phyloP scores from a whole-genome alignment of 2,888 invertebrate genomes.

The Myopa tessellatipennis region DNA sequence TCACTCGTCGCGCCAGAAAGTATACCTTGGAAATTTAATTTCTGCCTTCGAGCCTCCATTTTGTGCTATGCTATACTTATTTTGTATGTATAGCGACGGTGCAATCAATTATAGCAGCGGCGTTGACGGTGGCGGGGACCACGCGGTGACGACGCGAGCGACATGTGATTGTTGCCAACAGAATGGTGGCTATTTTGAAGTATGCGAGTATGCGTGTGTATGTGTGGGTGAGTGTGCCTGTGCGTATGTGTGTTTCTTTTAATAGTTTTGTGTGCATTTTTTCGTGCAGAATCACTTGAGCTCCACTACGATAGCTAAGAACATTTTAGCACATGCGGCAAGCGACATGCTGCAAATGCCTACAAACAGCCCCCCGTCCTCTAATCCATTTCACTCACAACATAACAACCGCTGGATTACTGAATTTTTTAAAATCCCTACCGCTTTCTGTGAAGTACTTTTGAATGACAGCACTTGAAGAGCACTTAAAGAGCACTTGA shows the following conservation, averaged over 20 bases:
- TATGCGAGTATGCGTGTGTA: background rate
- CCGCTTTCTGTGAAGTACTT: slow-evolving; percentile 6
- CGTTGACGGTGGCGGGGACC: background rate
- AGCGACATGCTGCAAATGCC: too few relatives aligned
- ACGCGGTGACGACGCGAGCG: background rate
- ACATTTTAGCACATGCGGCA: too few relatives aligned
- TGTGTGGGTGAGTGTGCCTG: background rate
- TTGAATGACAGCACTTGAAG: slow-evolving; percentile 12
- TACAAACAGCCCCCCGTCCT: background rate
- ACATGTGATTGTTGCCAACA: background rate
- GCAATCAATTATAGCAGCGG: slow-evolving; percentile 2
- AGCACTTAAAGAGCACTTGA: background rate
- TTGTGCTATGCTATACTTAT: background rate
- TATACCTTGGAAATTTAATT: slow-evolving; percentile 52
- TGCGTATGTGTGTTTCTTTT: background rate
- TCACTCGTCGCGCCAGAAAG: slow-evolving; percentile 66
- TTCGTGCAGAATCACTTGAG: background rate
- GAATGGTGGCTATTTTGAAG: background rate
- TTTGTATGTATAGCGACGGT: too few relatives aligned
- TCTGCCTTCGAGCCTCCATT: background rate
- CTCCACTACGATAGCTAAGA: background rate
- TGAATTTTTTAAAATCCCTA: background rate
- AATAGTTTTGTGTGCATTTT: slow-evolving; percentile 14
- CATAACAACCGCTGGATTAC: too few relatives aligned
- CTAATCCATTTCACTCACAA: background rate